Evolutionary conservation across 1,140 invertebrate genomes (phyloP).

Genomic region (Lasioglossum baleicum): DNA sequence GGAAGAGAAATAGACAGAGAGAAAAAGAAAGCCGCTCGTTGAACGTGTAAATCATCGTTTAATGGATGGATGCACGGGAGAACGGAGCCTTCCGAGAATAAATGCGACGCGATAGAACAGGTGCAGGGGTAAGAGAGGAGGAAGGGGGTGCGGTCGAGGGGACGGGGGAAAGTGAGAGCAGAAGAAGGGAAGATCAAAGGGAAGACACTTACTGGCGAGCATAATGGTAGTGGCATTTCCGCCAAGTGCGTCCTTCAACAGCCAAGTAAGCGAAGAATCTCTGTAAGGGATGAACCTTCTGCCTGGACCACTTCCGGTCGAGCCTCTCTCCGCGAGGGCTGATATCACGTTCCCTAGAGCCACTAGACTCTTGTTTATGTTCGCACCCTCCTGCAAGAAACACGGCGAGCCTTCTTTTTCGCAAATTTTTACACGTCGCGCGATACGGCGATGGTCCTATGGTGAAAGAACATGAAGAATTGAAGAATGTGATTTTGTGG

Average conservation of each 20-base stretch:
- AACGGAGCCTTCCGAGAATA: constrained; percentile 27
- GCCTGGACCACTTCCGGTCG: constrained; percentile 73
- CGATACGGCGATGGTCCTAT: too few species aligned
- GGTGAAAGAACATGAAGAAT: too few species aligned
- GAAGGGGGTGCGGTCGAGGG: neutral
- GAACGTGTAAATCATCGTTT: constrained; percentile 43
- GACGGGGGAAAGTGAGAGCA: constrained; percentile 8
- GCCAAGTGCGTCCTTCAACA: constrained; percentile 85
- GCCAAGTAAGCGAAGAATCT: constrained; percentile 88
- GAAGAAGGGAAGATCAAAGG: constrained; percentile 56
- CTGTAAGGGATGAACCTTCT: constrained; percentile 85
- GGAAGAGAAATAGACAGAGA: neutral
- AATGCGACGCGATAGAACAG: constrained; percentile 26
- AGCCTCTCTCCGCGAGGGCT: constrained; percentile 83
- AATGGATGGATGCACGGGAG: neutral
- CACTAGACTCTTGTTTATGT: constrained; percentile 91
- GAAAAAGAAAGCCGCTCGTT: constrained; percentile 20
- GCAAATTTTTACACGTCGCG: neutral
- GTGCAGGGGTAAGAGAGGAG: too few species aligned
- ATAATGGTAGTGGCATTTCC: constrained; percentile 85
- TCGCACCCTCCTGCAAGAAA: constrained; percentile 85
- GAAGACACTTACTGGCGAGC: constrained; percentile 82
- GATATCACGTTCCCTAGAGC: constrained; percentile 90
- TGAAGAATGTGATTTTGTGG: too few species aligned
- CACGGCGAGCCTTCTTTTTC: neutral